phyloP scores from a whole-genome alignment of 1,140 invertebrate genomes.

The Ceratosolen solmsi region DNA sequence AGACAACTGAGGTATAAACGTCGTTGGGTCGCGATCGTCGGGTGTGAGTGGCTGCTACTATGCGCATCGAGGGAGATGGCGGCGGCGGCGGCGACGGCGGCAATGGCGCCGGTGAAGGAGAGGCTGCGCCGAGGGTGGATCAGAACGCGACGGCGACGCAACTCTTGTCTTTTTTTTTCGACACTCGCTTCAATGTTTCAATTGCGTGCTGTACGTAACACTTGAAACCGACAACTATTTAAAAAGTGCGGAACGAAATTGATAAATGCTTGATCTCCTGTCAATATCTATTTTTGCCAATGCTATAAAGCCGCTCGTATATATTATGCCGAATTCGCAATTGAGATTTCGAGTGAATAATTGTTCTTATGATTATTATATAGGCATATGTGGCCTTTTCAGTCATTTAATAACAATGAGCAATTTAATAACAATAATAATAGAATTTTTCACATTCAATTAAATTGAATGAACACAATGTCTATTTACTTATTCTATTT shows the following conservation, averaged over 20 bases:
- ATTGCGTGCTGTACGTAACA: not conserved
- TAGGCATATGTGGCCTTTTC: no score
- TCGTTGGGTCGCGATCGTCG: not conserved
- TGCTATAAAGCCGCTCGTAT: no score
- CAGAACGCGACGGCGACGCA: slow-evolving; percentile 18
- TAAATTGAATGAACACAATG: no score
- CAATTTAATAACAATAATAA: no score
- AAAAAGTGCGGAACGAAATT: not conserved
- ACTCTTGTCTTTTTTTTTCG: not conserved
- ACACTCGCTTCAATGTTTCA: not conserved
- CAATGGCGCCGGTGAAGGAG: not conserved
- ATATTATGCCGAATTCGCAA: no score
- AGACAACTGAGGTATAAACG: slow-evolving; percentile 8
- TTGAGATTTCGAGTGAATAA: no score
- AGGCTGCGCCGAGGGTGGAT: not conserved
- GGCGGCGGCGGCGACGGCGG: not conserved
- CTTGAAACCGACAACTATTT: no score
- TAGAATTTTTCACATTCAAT: no score
- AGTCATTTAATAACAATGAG: no score
- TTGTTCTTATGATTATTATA: no score
- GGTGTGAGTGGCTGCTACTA: no score
- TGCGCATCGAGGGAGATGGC: slow-evolving; percentile 5
- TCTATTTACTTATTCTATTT: no score
- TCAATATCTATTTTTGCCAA: not conserved
- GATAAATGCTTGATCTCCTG: not conserved